Percentiles rank a stretch among this genome's conserved stretches.
These are phyloP conservation scores for Meteorus sp. DNA, from an alignment of 1,140 invertebrate species.

Conservation along the genomic window DNA sequence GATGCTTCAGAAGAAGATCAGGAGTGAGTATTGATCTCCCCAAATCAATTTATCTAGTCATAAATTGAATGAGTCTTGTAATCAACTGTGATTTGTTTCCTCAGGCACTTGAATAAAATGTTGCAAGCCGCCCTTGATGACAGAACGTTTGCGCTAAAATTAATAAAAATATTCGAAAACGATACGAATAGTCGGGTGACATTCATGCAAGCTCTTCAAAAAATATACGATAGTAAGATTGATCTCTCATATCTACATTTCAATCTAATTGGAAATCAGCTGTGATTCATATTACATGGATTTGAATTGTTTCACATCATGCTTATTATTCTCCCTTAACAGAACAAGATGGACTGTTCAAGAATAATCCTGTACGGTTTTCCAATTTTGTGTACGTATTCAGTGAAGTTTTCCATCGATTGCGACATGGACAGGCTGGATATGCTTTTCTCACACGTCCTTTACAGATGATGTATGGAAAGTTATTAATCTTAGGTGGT, in stretches of 20 bases:
- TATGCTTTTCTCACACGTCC: not conserved
- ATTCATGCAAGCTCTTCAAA: not conserved
- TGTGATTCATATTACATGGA: too few relatives aligned
- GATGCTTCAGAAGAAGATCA: not conserved
- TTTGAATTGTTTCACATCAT: constrained; percentile 1
- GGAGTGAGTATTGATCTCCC: not conserved
- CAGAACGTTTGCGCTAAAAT: not conserved
- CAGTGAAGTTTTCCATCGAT: constrained; percentile 2
- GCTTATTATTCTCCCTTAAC: not conserved
- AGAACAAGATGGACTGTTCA: not conserved
- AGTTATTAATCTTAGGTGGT: not conserved
- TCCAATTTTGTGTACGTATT: constrained; percentile 8
- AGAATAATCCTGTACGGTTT: not conserved
- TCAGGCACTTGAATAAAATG: not conserved
- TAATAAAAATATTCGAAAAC: not conserved
- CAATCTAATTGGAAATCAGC: not conserved
- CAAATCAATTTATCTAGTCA: not conserved
- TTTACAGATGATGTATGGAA: not conserved
- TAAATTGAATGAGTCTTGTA: not conserved
- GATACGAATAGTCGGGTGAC: not conserved
- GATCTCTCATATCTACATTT: not conserved
- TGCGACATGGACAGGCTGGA: not conserved
- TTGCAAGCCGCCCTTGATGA: not conserved
- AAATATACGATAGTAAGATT: constrained; percentile 7
- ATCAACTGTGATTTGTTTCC: not conserved